Conservation (phyloP, 2,797 vertebrate genomes). For the Lerista edwardsae region DNA sequence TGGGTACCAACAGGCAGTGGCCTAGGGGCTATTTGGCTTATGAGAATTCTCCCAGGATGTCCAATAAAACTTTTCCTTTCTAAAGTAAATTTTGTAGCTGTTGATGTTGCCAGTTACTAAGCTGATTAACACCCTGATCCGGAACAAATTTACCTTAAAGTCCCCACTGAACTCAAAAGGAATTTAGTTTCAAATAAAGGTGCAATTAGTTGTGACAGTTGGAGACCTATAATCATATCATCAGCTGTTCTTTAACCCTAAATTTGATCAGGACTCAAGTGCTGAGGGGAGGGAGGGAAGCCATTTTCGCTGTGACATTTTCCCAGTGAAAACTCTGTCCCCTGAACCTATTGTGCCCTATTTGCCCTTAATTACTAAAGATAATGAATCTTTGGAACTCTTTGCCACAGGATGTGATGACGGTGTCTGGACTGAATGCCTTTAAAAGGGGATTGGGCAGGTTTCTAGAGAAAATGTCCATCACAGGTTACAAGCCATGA, state of each 20-base stretch:
- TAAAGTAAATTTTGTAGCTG: conserved; percentile 7
- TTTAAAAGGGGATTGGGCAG: too few species aligned
- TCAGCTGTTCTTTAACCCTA: neutral
- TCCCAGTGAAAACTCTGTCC: neutral
- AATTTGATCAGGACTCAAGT: neutral
- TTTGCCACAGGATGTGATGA: too few species aligned
- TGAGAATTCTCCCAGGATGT: neutral
- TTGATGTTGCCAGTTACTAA: neutral
- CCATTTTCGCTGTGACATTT: neutral
- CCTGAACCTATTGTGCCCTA: neutral
- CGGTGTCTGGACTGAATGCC: too few species aligned
- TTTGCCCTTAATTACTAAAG: too few species aligned
- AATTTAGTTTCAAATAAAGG: neutral
- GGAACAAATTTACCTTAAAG: neutral
- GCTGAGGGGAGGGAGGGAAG: neutral
- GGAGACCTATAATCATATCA: neutral
- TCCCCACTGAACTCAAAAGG: neutral
- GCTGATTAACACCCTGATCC: conserved; percentile 5
- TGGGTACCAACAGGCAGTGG: conserved; percentile 44
- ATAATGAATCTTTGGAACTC: too few species aligned
- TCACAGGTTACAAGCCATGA: too few species aligned
- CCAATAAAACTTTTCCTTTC: conserved; percentile 13
- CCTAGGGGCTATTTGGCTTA: conserved; percentile 36
- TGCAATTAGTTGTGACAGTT: neutral
- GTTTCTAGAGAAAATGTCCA: too few species aligned